Evolutionary conservation across 2,888 invertebrate species (phyloP).

Genomic region (Papilio demoleus): DNA sequence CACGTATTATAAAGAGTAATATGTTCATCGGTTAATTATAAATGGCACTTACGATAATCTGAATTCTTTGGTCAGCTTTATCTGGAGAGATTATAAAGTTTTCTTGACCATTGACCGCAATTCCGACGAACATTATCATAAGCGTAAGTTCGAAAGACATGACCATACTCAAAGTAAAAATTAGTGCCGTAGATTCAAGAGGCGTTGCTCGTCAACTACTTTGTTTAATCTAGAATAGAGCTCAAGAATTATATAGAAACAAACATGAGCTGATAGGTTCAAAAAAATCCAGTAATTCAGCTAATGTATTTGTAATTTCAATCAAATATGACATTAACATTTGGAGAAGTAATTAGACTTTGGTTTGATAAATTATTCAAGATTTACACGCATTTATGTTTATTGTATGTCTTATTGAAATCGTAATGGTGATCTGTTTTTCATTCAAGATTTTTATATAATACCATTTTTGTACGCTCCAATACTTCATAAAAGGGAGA

Average conservation of each 20-base stretch:
- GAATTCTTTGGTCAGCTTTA: constrained; percentile 35
- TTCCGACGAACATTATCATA: not conserved
- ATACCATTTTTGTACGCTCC: too few relatives aligned
- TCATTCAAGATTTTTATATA: too few relatives aligned
- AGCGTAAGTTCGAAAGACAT: not conserved
- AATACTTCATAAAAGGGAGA: too few relatives aligned
- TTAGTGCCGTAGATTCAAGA: not conserved
- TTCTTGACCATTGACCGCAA: constrained; percentile 10
- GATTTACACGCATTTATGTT: not conserved
- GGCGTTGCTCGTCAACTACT: not conserved
- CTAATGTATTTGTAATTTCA: constrained; percentile 15
- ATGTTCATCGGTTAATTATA: not conserved
- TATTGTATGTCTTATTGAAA: not conserved
- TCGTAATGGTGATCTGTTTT: too few relatives aligned
- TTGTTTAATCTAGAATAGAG: not conserved
- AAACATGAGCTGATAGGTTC: not conserved
- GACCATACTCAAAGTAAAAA: not conserved
- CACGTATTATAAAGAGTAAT: too few relatives aligned
- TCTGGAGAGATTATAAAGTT: constrained; percentile 17
- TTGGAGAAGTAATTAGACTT: constrained; percentile 2
- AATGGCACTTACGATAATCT: constrained; percentile 32
- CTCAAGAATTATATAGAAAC: not conserved
- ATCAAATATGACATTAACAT: constrained; percentile 23
- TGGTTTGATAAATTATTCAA: constrained; percentile 4
- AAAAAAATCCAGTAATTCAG: constrained; percentile 15